Evolutionary conservation across 2,797 vertebrate genomes (phyloP), one percentile per base, ranked within the genome.

Genomic region (Novumbra hubbsi): DNA sequence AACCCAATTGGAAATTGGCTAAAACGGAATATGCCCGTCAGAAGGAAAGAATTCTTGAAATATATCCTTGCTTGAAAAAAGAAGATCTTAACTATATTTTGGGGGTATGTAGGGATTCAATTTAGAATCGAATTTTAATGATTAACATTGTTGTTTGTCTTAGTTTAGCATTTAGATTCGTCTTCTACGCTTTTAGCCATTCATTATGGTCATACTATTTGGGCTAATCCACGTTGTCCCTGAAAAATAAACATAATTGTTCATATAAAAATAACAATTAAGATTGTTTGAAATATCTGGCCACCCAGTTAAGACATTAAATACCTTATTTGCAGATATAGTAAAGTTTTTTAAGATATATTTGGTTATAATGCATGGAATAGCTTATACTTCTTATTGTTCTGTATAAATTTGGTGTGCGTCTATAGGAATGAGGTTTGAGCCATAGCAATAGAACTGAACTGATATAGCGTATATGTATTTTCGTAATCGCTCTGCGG

Each of bases 1-100:
- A 98, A 78, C 94, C 96, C 0, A 93, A 96, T 83, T 98, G 95
- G 95, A 86, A 90, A 17, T 78, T 85, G 9, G 94, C 96, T 19
- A 90, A 84, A 49, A 85, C 93, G 0, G 85, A 81, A 16, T 99
- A 95, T 74, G 83, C 87, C 27, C 75, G 79, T 0, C 80, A 95
- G 66, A 98, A 95, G 81, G 78, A 81, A 4, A 71, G 80, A 63
- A 88, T 99, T 71, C 85, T 97, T 38, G 89, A 89, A 75, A 94
- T 92, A 41, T 92, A 94, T 48, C 84, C 91, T 8, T 97, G 96
- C 82, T 85, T 99, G 76, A 89, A 89, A 12, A 90, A 93, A 57
- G 88, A 93, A 0, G 93, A 87, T 68, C 90, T 99, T 87, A 93
- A 97, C 55, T 88, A 91, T 52, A 98, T 99, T 77, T 81, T 98